Evolutionary conservation across 2,113 vertebrate genomes (phyloP).

Genomic region (Chelonoidis abingdonii): DNA sequence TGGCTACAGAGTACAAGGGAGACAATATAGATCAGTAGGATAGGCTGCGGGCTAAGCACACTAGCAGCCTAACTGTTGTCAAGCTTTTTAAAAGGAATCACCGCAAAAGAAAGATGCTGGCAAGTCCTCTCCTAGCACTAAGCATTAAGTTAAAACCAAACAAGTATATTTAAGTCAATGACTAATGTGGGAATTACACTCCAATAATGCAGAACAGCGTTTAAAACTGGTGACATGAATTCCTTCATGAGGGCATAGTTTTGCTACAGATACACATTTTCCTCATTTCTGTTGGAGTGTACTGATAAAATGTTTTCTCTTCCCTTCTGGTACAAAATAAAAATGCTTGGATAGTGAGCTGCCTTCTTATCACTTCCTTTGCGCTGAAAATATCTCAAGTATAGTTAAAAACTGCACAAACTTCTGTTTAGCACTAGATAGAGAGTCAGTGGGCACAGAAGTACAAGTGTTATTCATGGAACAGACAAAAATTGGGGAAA

Average conservation of each 20-base stretch:
- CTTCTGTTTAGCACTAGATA: not conserved
- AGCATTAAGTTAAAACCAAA: not conserved
- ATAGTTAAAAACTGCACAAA: not conserved
- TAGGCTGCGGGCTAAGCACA: not conserved
- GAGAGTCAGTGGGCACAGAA: not conserved
- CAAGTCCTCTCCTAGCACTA: not conserved
- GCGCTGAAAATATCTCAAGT: not conserved
- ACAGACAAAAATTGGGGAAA: not conserved
- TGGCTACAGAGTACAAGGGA: not conserved
- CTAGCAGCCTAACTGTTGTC: not conserved
- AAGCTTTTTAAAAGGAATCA: not conserved
- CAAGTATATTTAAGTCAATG: not conserved
- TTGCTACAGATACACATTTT: not conserved
- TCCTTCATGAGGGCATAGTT: not conserved
- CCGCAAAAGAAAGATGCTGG: not conserved
- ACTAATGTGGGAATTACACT: not conserved
- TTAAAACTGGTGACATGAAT: not conserved
- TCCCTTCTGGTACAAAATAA: not conserved
- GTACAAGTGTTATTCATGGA: accelerated
- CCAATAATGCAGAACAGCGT: not conserved
- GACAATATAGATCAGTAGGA: not conserved
- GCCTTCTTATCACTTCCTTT: not conserved
- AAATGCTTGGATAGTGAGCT: not conserved
- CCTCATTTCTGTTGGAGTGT: not conserved
- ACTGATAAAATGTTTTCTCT: not conserved